Evolutionary conservation across 2,113 vertebrate genomes (phyloP).

Genomic region (Drymodes brunneopygia): DNA sequence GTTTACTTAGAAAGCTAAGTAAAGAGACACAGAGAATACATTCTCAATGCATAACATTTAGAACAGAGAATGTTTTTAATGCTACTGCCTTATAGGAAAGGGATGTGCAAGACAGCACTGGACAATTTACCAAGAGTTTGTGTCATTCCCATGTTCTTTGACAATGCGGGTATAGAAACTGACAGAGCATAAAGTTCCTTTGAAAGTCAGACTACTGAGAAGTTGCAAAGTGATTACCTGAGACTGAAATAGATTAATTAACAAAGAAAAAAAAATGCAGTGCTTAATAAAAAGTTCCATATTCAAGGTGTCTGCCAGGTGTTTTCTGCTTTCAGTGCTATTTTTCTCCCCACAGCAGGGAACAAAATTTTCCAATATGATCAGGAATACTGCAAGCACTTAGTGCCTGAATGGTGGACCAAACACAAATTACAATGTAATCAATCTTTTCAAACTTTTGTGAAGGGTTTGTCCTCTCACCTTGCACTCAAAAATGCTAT

Average conservation of each 20-base stretch:
- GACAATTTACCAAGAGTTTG: not conserved
- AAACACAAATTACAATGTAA: not conserved
- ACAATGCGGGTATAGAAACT: not conserved
- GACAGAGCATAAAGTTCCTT: not conserved
- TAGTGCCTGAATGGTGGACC: not conserved
- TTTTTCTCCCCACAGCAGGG: not conserved
- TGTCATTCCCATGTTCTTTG: not conserved
- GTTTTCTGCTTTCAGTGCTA: constrained; percentile 33
- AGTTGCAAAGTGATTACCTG: constrained; percentile 43
- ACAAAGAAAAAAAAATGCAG: not conserved
- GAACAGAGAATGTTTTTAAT: not conserved
- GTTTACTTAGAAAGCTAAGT: constrained; percentile 49
- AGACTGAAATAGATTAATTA: constrained; percentile 67
- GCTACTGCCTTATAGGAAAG: not conserved
- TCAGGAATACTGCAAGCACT: not conserved
- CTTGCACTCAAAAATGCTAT: not conserved
- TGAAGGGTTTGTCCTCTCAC: not conserved
- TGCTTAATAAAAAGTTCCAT: constrained; percentile 51
- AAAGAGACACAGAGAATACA: not conserved
- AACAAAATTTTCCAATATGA: constrained; percentile 10
- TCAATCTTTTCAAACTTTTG: not conserved
- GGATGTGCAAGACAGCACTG: not conserved
- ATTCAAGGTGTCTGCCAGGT: constrained; percentile 43
- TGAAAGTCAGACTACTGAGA: not conserved
- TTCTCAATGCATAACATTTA: not conserved